A percentile compares a stretch with the other conserved stretches of the same genome.
phyloP scores from a whole-genome alignment of 1,140 invertebrate genomes.

The Sitophilus oryzae region DNA sequence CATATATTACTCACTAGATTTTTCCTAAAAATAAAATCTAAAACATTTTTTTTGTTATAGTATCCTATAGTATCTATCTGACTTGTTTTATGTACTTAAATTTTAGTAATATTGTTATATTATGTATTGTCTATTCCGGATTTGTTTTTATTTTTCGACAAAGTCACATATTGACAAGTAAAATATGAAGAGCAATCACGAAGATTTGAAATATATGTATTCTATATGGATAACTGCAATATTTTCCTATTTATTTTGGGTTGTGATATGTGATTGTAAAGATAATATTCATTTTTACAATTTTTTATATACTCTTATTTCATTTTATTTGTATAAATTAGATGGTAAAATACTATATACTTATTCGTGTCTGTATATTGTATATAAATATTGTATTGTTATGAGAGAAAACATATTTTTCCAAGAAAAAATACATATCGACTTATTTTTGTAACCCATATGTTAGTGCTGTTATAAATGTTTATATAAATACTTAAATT shows the following conservation, averaged over 20 bases:
- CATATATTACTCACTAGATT: too few species aligned
- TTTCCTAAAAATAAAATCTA: too few species aligned
- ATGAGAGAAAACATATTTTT: constrained; percentile 1
- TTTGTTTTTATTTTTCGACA: too few species aligned
- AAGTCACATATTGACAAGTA: not conserved
- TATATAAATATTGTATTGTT: not conserved
- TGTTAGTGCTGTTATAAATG: too few species aligned
- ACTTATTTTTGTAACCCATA: not conserved
- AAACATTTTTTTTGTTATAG: too few species aligned
- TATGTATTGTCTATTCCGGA: too few species aligned
- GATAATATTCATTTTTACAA: constrained; percentile 4
- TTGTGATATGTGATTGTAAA: constrained; percentile 10
- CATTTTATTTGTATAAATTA: constrained; percentile 4
- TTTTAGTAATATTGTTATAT: too few species aligned
- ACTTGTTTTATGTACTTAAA: too few species aligned
- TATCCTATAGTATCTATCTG: too few species aligned
- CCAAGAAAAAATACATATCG: not conserved
- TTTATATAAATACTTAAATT: too few species aligned
- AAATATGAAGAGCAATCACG: constrained; percentile 1
- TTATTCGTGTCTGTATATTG: constrained; percentile 1
- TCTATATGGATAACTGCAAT: not conserved
- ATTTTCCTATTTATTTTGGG: not conserved
- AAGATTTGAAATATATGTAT: not conserved
- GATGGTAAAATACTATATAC: not conserved
- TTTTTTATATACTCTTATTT: constrained; percentile 1